Evolutionary conservation across 2,888 invertebrate species (phyloP).

Genomic region (Drosophila peninsularis): DNA sequence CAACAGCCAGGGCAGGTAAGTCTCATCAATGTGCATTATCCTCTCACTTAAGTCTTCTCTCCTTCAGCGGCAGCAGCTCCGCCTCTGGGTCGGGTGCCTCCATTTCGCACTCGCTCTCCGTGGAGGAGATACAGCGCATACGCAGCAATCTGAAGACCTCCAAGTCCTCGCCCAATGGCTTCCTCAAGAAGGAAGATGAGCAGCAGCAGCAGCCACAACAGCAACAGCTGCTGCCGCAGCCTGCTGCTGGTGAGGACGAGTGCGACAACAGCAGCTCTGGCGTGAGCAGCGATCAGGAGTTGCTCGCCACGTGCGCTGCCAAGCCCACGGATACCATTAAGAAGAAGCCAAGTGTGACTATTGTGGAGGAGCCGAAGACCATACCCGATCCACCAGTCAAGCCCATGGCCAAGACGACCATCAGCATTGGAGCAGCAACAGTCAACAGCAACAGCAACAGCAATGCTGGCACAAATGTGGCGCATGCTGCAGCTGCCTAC

Average conservation of each 20-base stretch:
- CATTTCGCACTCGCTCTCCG: constrained; percentile 93
- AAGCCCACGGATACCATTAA: constrained; percentile 85
- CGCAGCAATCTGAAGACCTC: constrained; percentile 93
- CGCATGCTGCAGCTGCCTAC: constrained; percentile 72
- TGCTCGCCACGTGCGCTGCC: constrained; percentile 82
- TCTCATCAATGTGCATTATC: not conserved
- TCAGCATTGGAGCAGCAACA: constrained; percentile 59
- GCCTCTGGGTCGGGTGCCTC: constrained; percentile 88
- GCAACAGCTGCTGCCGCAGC: constrained; percentile 36
- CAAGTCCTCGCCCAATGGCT: constrained; percentile 94
- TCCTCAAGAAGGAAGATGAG: constrained; percentile 86
- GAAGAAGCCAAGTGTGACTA: constrained; percentile 83
- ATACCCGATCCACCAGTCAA: constrained; percentile 70
- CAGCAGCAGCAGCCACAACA: constrained; percentile 34
- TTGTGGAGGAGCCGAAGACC: constrained; percentile 79
- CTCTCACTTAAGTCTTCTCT: not conserved
- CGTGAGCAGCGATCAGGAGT: constrained; percentile 94
- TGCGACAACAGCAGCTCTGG: constrained; percentile 95
- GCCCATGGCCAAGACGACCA: constrained; percentile 68
- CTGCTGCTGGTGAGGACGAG: constrained; percentile 86
- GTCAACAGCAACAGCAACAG: constrained; percentile 18
- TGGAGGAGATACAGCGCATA: constrained; percentile 95
- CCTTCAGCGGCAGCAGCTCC: constrained; percentile 87
- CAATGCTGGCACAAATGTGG: constrained; percentile 54
- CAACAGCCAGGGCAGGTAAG: constrained; percentile 89